phyloP scores from a whole-genome alignment of 30 jellyfish, hydroid and myxozoan species.

The Morbakka virulenta region DNA sequence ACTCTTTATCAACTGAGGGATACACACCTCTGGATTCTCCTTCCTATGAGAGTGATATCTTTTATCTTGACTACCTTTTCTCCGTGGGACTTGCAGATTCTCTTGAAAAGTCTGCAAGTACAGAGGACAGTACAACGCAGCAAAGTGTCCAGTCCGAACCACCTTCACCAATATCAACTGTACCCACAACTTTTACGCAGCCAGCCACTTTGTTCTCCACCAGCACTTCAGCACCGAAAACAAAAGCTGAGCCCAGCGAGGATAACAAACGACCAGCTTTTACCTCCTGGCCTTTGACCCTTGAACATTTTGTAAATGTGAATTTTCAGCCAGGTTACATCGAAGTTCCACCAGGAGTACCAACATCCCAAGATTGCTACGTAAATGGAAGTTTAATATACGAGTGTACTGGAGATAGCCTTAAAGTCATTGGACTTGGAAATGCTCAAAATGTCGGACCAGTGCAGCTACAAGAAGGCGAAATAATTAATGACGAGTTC shows the following conservation, averaged over 20 bases:
- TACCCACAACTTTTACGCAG: background rate
- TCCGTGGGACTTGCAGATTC: constrained; percentile 73
- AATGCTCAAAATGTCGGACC: background rate
- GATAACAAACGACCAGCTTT: background rate
- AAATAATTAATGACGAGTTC: background rate
- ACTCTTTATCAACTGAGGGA: background rate
- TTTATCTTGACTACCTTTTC: constrained; percentile 57
- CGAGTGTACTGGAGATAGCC: background rate
- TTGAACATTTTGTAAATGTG: background rate
- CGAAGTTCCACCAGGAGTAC: background rate
- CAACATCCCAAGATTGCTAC: background rate
- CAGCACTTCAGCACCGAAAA: background rate
- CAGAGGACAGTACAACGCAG: background rate
- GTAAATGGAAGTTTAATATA: background rate
- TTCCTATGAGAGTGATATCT: background rate
- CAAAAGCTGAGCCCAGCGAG: background rate
- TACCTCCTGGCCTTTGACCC: background rate
- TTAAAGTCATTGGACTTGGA: background rate
- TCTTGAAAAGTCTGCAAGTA: background rate
- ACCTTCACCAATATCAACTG: background rate
- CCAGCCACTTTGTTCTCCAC: background rate
- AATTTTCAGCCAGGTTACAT: background rate
- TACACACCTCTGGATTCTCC: background rate
- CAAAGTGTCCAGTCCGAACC: background rate
- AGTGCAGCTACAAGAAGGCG: background rate